Base-by-base conservation (phyloP, 2,113 vertebrate species). In the Sander lucioperca region DNA sequence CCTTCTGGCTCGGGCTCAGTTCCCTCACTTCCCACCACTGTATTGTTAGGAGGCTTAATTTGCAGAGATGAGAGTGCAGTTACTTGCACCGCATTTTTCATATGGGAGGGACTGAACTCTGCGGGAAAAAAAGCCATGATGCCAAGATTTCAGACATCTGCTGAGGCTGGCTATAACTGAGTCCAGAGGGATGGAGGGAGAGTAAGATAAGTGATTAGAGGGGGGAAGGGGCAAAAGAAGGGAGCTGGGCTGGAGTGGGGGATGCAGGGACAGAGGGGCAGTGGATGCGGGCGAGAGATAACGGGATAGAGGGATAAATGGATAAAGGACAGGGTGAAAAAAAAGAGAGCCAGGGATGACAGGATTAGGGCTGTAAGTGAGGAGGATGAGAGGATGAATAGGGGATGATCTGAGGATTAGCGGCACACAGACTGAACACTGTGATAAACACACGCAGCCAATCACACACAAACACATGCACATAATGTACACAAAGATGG, bases 371-470 rank as follows among this genome's bases (percentile, higher is more conserved):
- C 88, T 93, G 88, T 94, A 93, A 94, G 89, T 92, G 93, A 93
- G 85, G 83, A 93, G 93, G 93, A 93, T 92, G 91, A 94, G 91
- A 85, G 94, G 91, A 94, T 94, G 93, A 94, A 94, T 92, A 75
- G 92, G 73, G 92, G 93, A 94, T 94, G 90, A 95, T 94, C 92
- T 88, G 67, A 70, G 93, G 93, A 94, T 95, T 94, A 94, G 39
- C 2, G 89, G 76, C 75, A 50, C 87, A 88, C 75, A 77, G 65
- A 82, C 90, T 88, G 89, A 91, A 89, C 87, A 63, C 70, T 14
- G 88, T 23, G 90, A 93, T 92, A 93, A 93, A 93, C 90, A 87
- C 83, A 70, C 47, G 53, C 62, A 74, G 21, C 54, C 71, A 43
- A 25, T 27, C 74, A 23, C 74, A 68, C 81, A 85, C 80, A 88